Conservation (phyloP, 2,113 vertebrate genomes). For the Loxodonta africana region DNA sequence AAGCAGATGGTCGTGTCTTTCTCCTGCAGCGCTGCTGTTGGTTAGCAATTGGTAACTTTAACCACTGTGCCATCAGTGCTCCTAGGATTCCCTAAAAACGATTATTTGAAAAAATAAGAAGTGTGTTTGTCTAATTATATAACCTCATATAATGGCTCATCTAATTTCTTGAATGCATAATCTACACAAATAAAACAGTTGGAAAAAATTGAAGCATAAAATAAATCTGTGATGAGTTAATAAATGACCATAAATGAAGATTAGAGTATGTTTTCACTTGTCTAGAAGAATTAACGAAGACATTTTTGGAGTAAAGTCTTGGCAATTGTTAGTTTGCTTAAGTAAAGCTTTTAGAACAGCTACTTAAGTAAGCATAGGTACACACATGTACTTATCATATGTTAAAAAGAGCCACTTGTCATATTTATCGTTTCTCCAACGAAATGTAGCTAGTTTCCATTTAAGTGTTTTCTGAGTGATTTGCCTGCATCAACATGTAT, state of each 20-base stretch:
- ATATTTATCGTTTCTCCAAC: conserved; percentile 22
- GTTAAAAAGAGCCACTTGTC: conserved; percentile 7
- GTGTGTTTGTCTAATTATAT: neutral
- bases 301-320: neutral
- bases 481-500: neutral
- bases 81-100: neutral
- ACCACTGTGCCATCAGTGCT: too few relatives aligned
- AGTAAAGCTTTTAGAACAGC: conserved; percentile 35
- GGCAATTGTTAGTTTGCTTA: conserved; percentile 45
- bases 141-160: neutral
- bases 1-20: too few relatives aligned
- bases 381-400: neutral
- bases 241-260: conserved; percentile 38
- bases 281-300: neutral
- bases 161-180: neutral
- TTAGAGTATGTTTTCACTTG: conserved; percentile 9
- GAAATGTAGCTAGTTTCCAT: neutral
- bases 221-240: conserved; percentile 3
- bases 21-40: too few relatives aligned
- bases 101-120: neutral
- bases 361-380: conserved; percentile 51
- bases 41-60: too few relatives aligned
- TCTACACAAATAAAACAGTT: neutral
- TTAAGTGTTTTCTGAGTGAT: neutral
- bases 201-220: neutral